phyloP scores from a whole-genome alignment of 1,140 invertebrate species.

The Stegodyphus dumicola region DNA sequence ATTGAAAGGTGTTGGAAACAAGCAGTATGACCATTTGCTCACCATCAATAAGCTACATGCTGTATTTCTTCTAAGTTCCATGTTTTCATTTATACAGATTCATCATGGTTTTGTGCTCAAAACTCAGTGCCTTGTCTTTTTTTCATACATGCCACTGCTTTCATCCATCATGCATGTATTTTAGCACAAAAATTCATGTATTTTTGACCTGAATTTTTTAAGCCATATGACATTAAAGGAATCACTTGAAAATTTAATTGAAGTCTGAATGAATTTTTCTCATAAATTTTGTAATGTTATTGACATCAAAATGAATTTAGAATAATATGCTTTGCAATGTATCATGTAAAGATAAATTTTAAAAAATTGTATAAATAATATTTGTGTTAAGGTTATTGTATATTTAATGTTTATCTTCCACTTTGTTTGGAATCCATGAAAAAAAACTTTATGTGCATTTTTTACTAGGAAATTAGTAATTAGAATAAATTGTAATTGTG shows the following conservation, averaged over 20 bases:
- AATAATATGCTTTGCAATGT: neutral
- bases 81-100: conserved; percentile 54
- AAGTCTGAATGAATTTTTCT: neutral
- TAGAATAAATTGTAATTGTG: too few relatives aligned
- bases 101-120: conserved; percentile 56
- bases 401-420: too few relatives aligned
- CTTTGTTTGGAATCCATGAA: too few relatives aligned
- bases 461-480: too few relatives aligned
- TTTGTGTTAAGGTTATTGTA: too few relatives aligned
- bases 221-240: neutral
- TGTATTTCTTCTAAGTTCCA: conserved; percentile 52
- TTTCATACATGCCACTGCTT: conserved; percentile 36
- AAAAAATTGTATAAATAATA: neutral
- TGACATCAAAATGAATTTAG: neutral
- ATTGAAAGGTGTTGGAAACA: conserved; percentile 42
- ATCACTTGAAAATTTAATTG: neutral
- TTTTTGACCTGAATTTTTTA: conserved; percentile 36
- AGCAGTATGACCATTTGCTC: conserved; percentile 51
- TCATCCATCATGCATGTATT: conserved; percentile 47
- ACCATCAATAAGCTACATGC: conserved; percentile 31
- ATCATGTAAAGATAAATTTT: neutral
- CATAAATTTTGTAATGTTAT: neutral
- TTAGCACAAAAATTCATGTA: conserved; percentile 52
- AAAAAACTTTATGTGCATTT: too few relatives aligned
- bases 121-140: conserved; percentile 33